These are phyloP conservation scores for Thaumetopoea pityocampa DNA, from an alignment of 1,140 invertebrate species.

Conservation along the genomic window DNA sequence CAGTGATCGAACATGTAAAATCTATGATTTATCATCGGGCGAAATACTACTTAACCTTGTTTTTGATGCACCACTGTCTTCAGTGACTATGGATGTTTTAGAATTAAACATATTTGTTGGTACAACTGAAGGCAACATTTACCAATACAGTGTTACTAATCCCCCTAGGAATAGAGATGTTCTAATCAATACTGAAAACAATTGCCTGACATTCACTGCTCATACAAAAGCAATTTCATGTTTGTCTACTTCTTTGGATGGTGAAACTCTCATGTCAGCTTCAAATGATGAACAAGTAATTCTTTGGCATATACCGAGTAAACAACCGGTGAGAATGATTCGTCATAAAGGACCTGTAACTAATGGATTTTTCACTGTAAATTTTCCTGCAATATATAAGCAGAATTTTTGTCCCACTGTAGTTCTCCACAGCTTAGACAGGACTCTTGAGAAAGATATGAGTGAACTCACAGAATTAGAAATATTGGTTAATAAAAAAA, in stretches of 20 bases:
- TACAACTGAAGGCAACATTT: constrained; percentile 81
- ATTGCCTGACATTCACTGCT: constrained; percentile 72
- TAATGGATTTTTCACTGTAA: constrained; percentile 79
- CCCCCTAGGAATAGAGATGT: constrained; percentile 81
- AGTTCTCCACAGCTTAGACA: constrained; percentile 53
- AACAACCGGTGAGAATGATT: constrained; percentile 82
- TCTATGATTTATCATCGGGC: constrained; percentile 85
- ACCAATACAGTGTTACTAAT: constrained; percentile 80
- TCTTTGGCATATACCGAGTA: constrained; percentile 87
- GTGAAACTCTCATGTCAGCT: constrained; percentile 83
- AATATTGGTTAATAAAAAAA: constrained; percentile 45
- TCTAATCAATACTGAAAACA: constrained; percentile 76
- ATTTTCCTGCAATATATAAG: constrained; percentile 50
- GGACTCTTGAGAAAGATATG: constrained; percentile 48
- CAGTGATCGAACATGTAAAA: constrained; percentile 87
- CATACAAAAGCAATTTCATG: constrained; percentile 83
- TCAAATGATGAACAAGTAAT: constrained; percentile 84
- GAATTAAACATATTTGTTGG: constrained; percentile 87
- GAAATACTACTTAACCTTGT: constrained; percentile 83
- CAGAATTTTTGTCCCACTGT: constrained; percentile 54
- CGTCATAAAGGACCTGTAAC: constrained; percentile 84
- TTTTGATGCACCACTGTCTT: constrained; percentile 82
- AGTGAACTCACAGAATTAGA: constrained; percentile 53
- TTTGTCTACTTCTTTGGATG: constrained; percentile 83
- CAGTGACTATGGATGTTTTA: constrained; percentile 81